Percentiles rank a stretch among this genome's conserved stretches.
These are phyloP conservation scores for Chiloscyllium plagiosum DNA, from an alignment of 2,113 vertebrate genomes.

Conservation along the genomic window DNA sequence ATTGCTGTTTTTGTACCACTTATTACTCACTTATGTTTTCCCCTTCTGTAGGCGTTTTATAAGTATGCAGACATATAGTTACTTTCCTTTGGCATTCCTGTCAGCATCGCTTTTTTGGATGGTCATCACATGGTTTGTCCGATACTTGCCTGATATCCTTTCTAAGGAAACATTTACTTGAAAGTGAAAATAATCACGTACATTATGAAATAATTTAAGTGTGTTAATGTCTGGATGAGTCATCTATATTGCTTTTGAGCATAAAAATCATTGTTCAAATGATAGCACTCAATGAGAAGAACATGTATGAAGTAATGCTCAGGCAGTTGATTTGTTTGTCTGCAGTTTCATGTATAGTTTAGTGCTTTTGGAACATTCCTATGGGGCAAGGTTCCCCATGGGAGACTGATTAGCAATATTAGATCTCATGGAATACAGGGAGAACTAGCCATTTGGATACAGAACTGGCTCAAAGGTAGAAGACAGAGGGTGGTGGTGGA, in stretches of 20 bases:
- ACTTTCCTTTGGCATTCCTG: conserved; percentile 68
- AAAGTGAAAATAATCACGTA: not conserved
- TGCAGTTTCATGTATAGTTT: not conserved
- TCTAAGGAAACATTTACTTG: conserved; percentile 4
- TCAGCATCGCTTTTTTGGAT: conserved; percentile 86
- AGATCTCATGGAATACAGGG: too few relatives aligned
- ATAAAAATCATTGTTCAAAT: not conserved
- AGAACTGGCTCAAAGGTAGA: too few relatives aligned
- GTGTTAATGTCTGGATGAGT: not conserved
- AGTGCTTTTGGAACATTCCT: not conserved
- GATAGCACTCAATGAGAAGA: not conserved
- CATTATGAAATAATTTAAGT: not conserved
- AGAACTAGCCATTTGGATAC: too few relatives aligned
- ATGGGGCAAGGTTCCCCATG: not conserved
- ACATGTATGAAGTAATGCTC: not conserved
- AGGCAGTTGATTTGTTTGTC: not conserved
- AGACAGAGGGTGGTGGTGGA: too few relatives aligned
- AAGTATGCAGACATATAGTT: conserved; percentile 54
- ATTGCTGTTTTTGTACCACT: too few relatives aligned
- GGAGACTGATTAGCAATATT: too few relatives aligned
- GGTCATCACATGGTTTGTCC: conserved; percentile 78
- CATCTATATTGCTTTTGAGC: not conserved
- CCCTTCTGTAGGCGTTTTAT: conserved; percentile 62
- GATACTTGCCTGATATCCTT: conserved; percentile 95
- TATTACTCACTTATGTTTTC: not conserved